Conservation (phyloP, 1,140 invertebrate species). For the Parapsyche elsis region DNA sequence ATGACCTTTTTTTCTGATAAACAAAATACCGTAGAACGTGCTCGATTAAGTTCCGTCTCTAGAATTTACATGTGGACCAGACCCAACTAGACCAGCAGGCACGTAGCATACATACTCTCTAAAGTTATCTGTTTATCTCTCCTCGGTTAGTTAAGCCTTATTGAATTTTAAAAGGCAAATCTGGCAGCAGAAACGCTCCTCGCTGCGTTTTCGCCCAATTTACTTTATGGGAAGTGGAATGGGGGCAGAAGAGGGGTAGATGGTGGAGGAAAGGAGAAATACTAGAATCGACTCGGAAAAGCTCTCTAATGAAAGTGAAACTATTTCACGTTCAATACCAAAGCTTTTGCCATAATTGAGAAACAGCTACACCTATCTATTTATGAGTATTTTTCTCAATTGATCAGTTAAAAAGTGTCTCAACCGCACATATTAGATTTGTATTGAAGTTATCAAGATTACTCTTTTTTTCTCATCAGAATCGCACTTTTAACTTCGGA, state of each 20-base stretch:
- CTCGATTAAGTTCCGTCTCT: conserved; percentile 35
- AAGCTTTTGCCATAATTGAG: too few species aligned
- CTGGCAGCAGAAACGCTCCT: conserved; percentile 7
- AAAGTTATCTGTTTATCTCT: conserved; percentile 22
- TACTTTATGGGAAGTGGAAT: neutral
- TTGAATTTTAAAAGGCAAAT: conserved; percentile 45
- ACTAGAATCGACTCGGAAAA: neutral
- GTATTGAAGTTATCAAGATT: too few species aligned
- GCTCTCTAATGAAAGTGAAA: neutral
- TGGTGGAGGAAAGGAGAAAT: neutral
- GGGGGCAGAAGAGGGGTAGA: neutral
- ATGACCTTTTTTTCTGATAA: too few species aligned
- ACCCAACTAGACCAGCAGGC: neutral
- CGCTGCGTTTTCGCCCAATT: conserved; percentile 32
- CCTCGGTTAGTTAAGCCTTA: conserved; percentile 41
- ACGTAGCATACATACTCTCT: conserved; percentile 16
- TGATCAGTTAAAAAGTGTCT: too few species aligned
- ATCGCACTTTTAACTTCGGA: too few species aligned
- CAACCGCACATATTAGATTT: too few species aligned
- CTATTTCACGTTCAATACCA: neutral
- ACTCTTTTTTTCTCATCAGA: too few species aligned
- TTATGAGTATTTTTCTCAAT: too few species aligned
- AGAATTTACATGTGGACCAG: conserved; percentile 45
- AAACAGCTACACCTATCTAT: too few species aligned
- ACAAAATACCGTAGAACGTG: conserved; percentile 6